Base-by-base conservation (phyloP, 1,140 invertebrate genomes). In the Drosophila tristis region DNA sequence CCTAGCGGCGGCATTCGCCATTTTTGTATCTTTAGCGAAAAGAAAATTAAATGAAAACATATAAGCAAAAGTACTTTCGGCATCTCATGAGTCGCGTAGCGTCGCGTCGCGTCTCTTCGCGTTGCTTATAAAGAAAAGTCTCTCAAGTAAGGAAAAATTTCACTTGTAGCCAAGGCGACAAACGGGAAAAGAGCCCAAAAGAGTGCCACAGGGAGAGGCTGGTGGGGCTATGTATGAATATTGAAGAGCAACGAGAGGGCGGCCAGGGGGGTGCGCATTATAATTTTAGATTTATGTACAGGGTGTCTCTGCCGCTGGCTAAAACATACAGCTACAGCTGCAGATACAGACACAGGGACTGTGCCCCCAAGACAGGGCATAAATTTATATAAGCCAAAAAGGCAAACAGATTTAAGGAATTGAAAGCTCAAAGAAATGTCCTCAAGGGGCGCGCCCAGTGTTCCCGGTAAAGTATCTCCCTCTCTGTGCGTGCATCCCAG, bases 11-110 rank as follows among this genome's bases (percentile, higher is more conserved):
- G 43, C 56, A 68, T 67, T 84, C 75, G 81, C 71, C 65, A 82
- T 87, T 73, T 87, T 89, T 76, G 72, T 75, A 75, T 75, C 71
- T 75, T 64, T 65, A 74, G 86, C 80, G 84, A 39, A 39, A 61
- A 66, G 61, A 79, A 87, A 87, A 87, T 87, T 89, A 89, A 87
- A 87, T 89, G 84, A 87, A 87, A 89, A 87, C 82, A 86, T 89
- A 80, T 65, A 76, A 62, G 57, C 54, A 65, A 65, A 71, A 85
- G 80, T 73, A 85, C 80, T 85, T 85, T 11, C 35, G 35, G 35
- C 35, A 39, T 39, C 35, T 39, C 35, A 39, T 39, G 35, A 39
- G 35, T 39, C 35, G 35, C 9, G 8, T 71, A 62, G 59, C 66
- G 67, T 71, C 66, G 71, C 66, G 67, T 76, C 51, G 72, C 63